Conservation (phyloP, 1,140 invertebrate genomes). For the Bombus consobrinus region DNA sequence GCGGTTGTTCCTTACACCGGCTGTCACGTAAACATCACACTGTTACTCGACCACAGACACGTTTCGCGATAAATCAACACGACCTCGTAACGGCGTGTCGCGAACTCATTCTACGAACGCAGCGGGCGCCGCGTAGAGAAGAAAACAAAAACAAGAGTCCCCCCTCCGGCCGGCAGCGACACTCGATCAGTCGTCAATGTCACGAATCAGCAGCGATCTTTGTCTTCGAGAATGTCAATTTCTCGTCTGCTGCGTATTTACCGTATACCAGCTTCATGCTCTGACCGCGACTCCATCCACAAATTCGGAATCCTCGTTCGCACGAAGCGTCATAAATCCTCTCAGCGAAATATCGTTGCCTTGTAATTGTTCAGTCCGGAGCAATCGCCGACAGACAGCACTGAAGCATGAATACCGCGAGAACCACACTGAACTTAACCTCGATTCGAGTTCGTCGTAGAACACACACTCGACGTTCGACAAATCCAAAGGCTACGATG, state of each 20-base stretch:
- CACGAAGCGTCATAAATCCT: neutral
- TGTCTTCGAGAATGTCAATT: slow-evolving; percentile 3
- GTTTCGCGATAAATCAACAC: neutral
- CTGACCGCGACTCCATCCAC: neutral
- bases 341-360: neutral
- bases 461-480: neutral
- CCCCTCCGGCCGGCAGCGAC: neutral
- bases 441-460: no score
- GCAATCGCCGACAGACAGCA: neutral
- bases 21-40: slow-evolving; percentile 59
- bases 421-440: slow-evolving; percentile 12
- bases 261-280: slow-evolving; percentile 10
- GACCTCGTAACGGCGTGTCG: neutral
- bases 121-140: no score
- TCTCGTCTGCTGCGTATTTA: neutral
- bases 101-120: neutral
- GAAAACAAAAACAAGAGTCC: neutral
- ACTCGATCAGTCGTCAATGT: slow-evolving; percentile 1
- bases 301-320: neutral
- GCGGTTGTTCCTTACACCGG: slow-evolving; percentile 35
- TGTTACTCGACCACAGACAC: neutral
- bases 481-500: neutral
- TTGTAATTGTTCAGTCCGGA: neutral
- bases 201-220: slow-evolving; percentile 37
- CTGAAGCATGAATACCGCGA: neutral